Base-by-base conservation (phyloP, 2,113 vertebrate genomes). In the Xyliphius kryptos region DNA sequence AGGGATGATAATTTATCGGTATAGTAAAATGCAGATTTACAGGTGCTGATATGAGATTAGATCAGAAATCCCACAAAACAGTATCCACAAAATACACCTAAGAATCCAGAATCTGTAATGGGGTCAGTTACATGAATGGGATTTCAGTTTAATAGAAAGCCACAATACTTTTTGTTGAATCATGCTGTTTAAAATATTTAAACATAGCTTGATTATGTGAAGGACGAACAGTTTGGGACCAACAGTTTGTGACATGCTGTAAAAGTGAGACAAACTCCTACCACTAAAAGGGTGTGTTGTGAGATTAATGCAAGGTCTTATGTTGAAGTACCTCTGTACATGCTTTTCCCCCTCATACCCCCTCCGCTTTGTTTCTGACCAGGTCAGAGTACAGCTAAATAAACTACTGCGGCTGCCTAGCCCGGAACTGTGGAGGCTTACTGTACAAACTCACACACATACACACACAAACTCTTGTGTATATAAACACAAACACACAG, bases 351-450 rank as follows among this genome's bases (percentile, higher is more conserved):
- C 72, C 63, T 67, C 66, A 71, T 66, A 58, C 72, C 72, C 73
- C 71, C 59, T 56, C 73, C 68, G 66, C 16, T 21, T 32, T 38
- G 46, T 49, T 60, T 76, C 55, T 68, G 77, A 69, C 57, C 60
- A 68, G 75, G 77, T 73, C 80, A 82, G 70, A 84, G 77, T 69
- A 74, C 77, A 82, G 55, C 79, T 75, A 75, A 75, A 79, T 71
- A 84, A 75, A 81, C 72, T 73, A 70, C 68, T 32, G n/a, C 56
- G 73, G 77, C 64, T 77, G 53, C 56, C 67, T 60, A 37, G 44
- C 59, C 64, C 65, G 56, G 56, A 63, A 67, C 56, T 63, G 46
- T 62, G 50, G 38, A 61, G 47, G 61, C 56, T 70, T 72, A 73
- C 51, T 47, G 51, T 67, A 63, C 55, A 65, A 53, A 59, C 47